Evolutionary conservation across 2,797 vertebrate species (phyloP).

Genomic region (Avahi laniger): DNA sequence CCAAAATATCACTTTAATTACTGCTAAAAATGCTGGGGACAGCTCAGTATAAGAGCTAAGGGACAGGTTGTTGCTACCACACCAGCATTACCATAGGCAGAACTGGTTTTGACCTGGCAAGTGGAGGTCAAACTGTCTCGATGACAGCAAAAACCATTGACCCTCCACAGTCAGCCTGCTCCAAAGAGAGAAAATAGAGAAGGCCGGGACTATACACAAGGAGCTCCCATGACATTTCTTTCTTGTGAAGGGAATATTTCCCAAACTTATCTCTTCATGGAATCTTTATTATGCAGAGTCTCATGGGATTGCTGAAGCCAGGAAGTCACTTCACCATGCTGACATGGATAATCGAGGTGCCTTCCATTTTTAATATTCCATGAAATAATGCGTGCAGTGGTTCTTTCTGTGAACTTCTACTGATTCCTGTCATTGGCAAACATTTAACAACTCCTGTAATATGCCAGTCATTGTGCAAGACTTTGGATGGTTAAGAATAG

Average conservation of each 20-base stretch:
- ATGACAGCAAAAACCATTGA: not conserved
- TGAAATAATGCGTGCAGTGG: fast-evolving
- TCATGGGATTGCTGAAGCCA: not conserved
- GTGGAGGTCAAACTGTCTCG: not conserved
- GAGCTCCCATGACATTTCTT: not conserved
- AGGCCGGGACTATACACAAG: not conserved
- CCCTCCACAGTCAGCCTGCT: not conserved
- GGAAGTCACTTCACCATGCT: not conserved
- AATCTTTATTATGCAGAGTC: not conserved
- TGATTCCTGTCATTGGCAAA: not conserved
- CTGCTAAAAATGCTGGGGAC: not conserved
- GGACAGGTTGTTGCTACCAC: not conserved
- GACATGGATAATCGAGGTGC: not conserved
- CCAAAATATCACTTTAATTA: not conserved
- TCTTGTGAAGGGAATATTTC: not conserved
- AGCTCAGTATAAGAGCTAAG: not conserved
- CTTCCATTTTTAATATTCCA: not conserved
- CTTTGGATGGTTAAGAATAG: not conserved
- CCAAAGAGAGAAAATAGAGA: not conserved
- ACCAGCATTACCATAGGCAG: not conserved
- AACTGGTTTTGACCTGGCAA: not conserved
- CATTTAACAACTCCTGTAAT: not conserved
- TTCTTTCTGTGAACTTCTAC: not conserved
- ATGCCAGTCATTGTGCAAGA: not conserved
- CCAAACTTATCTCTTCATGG: not conserved